These are phyloP conservation scores for Prionailurus viverrinus DNA, from an alignment of 2,113 vertebrate genomes.

Conservation along the genomic window DNA sequence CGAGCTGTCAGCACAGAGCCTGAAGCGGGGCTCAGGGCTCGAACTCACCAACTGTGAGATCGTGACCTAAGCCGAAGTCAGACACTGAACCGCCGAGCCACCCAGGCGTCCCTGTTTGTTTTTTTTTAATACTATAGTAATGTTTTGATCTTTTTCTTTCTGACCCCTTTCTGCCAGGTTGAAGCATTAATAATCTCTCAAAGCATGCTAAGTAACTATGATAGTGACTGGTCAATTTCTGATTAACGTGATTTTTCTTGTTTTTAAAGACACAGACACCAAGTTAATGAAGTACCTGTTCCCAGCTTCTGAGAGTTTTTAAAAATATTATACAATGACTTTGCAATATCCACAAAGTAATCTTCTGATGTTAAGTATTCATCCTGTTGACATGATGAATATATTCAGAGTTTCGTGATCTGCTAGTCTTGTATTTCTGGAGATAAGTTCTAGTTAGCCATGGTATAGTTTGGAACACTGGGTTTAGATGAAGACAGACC, in stretches of 20 bases:
- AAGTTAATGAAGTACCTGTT: background rate
- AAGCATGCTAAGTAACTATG: background rate
- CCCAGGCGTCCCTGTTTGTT: too few species aligned
- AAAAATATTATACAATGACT: background rate
- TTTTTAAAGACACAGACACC: slow-evolving; percentile 12
- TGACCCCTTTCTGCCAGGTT: background rate
- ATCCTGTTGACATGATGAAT: background rate
- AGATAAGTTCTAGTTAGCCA: background rate
- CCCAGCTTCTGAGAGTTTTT: background rate
- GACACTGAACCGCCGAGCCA: too few species aligned
- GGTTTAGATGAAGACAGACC: background rate
- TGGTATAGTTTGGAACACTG: background rate
- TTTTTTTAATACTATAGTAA: background rate
- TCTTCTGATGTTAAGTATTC: background rate
- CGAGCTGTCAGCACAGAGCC: too few species aligned
- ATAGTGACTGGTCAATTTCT: background rate
- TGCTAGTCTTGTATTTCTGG: background rate
- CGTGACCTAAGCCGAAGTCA: too few species aligned
- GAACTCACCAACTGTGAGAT: too few species aligned
- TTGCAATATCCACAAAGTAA: background rate
- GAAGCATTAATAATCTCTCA: background rate
- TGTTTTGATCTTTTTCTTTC: background rate
- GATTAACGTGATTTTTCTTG: background rate
- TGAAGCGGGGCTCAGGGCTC: too few species aligned
- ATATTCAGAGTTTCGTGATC: background rate